phyloP scores from a whole-genome alignment of 1,140 invertebrate species.

The Amyelois transitella region DNA sequence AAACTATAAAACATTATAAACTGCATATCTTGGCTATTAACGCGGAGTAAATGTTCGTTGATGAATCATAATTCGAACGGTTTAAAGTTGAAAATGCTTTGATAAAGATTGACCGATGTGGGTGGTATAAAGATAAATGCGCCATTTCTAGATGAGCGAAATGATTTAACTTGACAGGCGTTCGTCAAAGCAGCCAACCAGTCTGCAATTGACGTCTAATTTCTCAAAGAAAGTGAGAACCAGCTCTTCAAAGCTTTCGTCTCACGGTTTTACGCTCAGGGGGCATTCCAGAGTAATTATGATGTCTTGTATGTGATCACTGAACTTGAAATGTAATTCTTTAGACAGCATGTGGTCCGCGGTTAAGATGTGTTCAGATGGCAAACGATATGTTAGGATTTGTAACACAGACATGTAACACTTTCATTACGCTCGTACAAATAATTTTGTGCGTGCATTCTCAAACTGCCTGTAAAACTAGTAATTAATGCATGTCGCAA shows the following conservation, averaged over 20 bases:
- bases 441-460: too few relatives aligned
- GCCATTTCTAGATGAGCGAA: not conserved
- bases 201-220: not conserved
- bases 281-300: conserved; percentile 2
- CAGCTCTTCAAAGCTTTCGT: not conserved
- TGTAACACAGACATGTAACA: not conserved
- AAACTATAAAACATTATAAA: not conserved
- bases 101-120: not conserved
- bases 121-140: not conserved
- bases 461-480: too few relatives aligned
- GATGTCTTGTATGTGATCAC: not conserved
- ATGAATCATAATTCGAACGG: not conserved
- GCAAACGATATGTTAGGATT: not conserved
- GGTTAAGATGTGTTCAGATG: not conserved
- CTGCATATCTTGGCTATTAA: not conserved
- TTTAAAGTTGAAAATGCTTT: not conserved
- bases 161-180: not conserved
- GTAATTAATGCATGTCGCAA: too few relatives aligned
- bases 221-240: conserved; percentile 1
- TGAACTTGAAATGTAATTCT: conserved; percentile 3
- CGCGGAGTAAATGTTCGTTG: not conserved
- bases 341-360: not conserved
- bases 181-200: not conserved
- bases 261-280: not conserved
- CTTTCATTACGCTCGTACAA: not conserved